Percentiles rank a stretch among this genome's conserved stretches.
phyloP scores from a whole-genome alignment of 1,140 invertebrate species.

The Pseudomyrmex flavicornis region DNA sequence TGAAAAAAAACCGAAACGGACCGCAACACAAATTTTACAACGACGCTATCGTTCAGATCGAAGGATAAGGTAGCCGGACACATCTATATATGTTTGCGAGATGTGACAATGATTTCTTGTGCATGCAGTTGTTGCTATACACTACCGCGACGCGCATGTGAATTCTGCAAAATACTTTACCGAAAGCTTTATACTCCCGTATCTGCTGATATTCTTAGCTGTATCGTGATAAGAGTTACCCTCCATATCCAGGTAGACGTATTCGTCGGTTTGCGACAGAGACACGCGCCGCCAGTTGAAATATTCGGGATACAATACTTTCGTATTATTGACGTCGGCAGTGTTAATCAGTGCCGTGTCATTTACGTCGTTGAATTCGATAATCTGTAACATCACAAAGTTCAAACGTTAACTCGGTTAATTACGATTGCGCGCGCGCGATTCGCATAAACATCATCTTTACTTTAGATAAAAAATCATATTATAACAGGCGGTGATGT shows the following conservation, averaged over 20 bases:
- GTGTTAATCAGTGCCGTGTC: constrained; percentile 84
- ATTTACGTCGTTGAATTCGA: constrained; percentile 86
- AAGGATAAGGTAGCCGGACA: neutral
- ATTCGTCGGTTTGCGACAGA: constrained; percentile 76
- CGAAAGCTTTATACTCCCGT: constrained; percentile 79
- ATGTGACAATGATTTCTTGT: neutral
- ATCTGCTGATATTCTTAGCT: constrained; percentile 74
- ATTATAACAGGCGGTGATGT: neutral
- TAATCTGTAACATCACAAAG: constrained; percentile 81
- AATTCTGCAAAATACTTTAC: constrained; percentile 71
- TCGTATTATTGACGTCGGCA: constrained; percentile 70
- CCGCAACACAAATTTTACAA: neutral
- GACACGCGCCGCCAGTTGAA: constrained; percentile 82
- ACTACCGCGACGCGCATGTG: constrained; percentile 29
- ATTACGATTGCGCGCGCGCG: neutral
- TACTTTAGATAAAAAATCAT: neutral
- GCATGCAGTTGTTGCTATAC: constrained; percentile 13
- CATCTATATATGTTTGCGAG: neutral
- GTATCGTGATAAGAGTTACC: constrained; percentile 78
- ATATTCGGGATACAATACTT: constrained; percentile 75
- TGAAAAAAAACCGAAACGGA: constrained; percentile 72
- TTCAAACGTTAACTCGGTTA: too few relatives aligned
- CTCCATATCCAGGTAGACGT: constrained; percentile 82
- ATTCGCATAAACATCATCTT: neutral
- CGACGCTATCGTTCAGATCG: too few relatives aligned